phyloP scores from a whole-genome alignment of 1,140 invertebrate species.

The Drosophila athabasca region DNA sequence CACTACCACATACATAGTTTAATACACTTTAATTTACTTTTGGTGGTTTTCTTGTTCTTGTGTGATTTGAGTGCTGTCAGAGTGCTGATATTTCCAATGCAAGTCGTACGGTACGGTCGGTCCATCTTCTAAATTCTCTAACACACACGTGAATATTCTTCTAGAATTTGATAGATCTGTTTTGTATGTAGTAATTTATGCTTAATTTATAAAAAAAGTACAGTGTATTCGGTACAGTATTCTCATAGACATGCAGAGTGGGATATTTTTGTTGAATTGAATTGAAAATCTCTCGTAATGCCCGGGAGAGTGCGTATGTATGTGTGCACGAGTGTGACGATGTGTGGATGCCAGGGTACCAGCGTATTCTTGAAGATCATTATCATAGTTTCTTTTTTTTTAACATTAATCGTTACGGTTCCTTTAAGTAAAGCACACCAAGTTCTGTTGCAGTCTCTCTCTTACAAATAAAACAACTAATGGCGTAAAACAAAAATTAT shows the following conservation, averaged over 20 bases:
- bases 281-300: constrained; percentile 37
- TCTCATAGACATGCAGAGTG: constrained; percentile 34
- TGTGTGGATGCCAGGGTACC: constrained; percentile 9
- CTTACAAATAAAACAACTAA: constrained; percentile 71
- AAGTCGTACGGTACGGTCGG: background rate
- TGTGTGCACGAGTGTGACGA: constrained; percentile 27
- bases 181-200: constrained; percentile 27
- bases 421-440: constrained; percentile 74
- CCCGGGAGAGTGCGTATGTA: constrained; percentile 17
- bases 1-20: constrained; percentile 63
- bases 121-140: constrained; percentile 37
- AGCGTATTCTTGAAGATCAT: constrained; percentile 21
- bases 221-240: constrained; percentile 33
- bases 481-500: constrained; percentile 63
- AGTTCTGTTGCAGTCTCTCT: constrained; percentile 75
- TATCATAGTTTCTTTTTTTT: constrained; percentile 6
- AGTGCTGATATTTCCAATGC: constrained; percentile 56
- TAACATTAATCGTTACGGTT: constrained; percentile 51
- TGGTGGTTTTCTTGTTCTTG: constrained; percentile 62
- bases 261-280: constrained; percentile 36
- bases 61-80: constrained; percentile 4
- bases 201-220: constrained; percentile 65
- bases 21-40: constrained; percentile 76
- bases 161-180: constrained; percentile 49
- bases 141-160: constrained; percentile 45